Base-by-base conservation (phyloP, 2,797 vertebrate species). In the Cuniculus paca region DNA sequence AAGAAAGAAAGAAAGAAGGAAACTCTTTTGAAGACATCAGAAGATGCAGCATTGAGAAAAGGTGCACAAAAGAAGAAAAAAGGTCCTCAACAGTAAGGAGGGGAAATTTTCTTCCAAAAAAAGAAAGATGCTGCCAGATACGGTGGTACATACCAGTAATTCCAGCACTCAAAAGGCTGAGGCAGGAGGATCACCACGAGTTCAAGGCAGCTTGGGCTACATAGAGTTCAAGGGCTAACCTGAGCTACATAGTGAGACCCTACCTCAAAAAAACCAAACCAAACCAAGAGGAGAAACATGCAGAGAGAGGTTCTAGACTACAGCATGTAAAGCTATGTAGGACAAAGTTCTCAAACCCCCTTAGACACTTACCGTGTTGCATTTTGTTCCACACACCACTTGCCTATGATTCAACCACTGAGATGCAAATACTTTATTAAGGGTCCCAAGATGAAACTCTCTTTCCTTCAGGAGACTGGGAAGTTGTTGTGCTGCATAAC, bases 361-460 rank as follows among this genome's bases (percentile, higher is more conserved):
- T n/a, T 0, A 87, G 17, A 19, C 8, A 97, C 99, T 99, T 97
- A 99, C 99, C 96, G 99, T 99, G 98, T 99, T 99, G 98, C 99
- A 99, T 98, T 99, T 99, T 96, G 99, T 99, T 97, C 99, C 99
- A 87, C 99, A 99, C 92, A 99, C 99, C 97, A 99, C 99, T 98
- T 99, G 99, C 39, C 99, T 99, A 97, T 99, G 99, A 98, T 99
- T 99, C 97, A 99, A 98, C 99, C 99, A 99, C 98, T 99, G 99
- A 52, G 99, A 99, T 1, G 99, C 99, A 94, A 99, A 99, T 89
- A 99, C 99, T 98, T 99, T 99, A 98, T 99, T 99, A 60, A 99
- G 99, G 54, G 99, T 98, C 86, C 99, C 99, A 0, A 99, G 99
- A 34, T 99, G 99, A 98, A 99, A 99, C 97, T 99, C 99, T 96